Evolutionary conservation across 2,888 invertebrate genomes (phyloP).

Genomic region (Diloba caeruleocephala): DNA sequence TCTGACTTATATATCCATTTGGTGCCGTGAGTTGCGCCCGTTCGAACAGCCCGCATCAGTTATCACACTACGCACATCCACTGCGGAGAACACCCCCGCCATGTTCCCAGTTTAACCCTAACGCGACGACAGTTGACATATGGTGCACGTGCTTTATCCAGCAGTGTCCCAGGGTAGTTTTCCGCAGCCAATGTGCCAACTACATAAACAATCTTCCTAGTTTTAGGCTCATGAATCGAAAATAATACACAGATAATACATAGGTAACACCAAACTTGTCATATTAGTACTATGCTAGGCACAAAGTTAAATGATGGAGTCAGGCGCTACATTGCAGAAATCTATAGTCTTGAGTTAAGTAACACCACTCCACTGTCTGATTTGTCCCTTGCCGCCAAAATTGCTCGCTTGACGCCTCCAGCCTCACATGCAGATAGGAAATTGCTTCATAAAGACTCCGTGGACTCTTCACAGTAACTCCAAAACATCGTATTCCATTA

Average conservation of each 20-base stretch:
- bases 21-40: slow-evolving; percentile 31
- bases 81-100: slow-evolving; percentile 9
- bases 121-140: background rate
- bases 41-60: slow-evolving; percentile 57
- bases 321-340: slow-evolving; percentile 22
- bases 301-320: slow-evolving; percentile 45
- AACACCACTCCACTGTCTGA: slow-evolving; percentile 3
- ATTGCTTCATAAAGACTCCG: slow-evolving; percentile 8
- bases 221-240: slow-evolving; percentile 60
- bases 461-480: too few species aligned
- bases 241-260: slow-evolving; percentile 68
- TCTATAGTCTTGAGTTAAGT: slow-evolving; percentile 8
- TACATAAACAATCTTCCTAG: slow-evolving; percentile 62
- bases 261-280: slow-evolving; percentile 71
- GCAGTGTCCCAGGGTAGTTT: slow-evolving; percentile 1
- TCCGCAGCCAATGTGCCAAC: slow-evolving; percentile 47
- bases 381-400: slow-evolving; percentile 4
- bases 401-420: background rate
- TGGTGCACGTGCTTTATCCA: background rate
- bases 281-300: slow-evolving; percentile 62
- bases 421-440: too few species aligned
- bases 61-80: slow-evolving; percentile 22
- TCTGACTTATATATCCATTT: too few species aligned
- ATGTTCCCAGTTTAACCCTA: background rate
- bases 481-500: too few species aligned